Conservation (phyloP, 2,888 invertebrate species). For the Gandaritis pyraliata region DNA sequence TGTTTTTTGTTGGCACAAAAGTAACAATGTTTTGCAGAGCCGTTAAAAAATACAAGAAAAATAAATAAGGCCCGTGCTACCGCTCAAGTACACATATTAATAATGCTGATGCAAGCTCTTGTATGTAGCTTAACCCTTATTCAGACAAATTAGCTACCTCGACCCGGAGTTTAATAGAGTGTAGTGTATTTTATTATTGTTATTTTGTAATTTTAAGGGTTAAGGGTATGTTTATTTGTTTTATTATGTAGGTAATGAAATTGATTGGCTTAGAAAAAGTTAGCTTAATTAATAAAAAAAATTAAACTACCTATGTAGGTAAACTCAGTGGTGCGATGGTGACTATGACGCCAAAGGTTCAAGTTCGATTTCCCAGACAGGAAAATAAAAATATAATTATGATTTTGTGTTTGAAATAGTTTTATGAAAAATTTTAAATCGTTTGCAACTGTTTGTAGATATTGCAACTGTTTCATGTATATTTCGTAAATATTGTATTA, state of each 20-base stretch:
- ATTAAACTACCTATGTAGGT: not conserved
- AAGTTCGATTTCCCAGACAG: too few species aligned
- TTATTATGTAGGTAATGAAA: slow-evolving; percentile 11
- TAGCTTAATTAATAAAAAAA: not conserved
- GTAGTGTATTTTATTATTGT: slow-evolving; percentile 31
- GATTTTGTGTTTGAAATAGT: too few species aligned
- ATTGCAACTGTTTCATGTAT: too few species aligned
- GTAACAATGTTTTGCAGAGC: too few species aligned
- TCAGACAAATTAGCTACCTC: slow-evolving; percentile 27
- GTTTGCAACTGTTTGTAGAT: too few species aligned
- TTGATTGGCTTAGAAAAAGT: not conserved
- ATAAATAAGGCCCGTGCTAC: too few species aligned
- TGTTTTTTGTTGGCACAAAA: not conserved
- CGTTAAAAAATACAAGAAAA: too few species aligned
- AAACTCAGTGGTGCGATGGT: not conserved
- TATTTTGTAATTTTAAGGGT: slow-evolving; percentile 21
- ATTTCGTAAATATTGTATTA: too few species aligned
- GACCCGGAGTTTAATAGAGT: slow-evolving; percentile 28
- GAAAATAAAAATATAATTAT: too few species aligned
- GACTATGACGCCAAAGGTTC: too few species aligned
- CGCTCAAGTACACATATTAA: too few species aligned
- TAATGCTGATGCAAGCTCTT: not conserved
- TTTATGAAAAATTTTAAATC: too few species aligned
- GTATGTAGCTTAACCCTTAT: slow-evolving; percentile 7
- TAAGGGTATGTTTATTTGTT: slow-evolving; percentile 6